phyloP scores from a whole-genome alignment of 2,888 invertebrate genomes.

The Mythimna vitellina region DNA sequence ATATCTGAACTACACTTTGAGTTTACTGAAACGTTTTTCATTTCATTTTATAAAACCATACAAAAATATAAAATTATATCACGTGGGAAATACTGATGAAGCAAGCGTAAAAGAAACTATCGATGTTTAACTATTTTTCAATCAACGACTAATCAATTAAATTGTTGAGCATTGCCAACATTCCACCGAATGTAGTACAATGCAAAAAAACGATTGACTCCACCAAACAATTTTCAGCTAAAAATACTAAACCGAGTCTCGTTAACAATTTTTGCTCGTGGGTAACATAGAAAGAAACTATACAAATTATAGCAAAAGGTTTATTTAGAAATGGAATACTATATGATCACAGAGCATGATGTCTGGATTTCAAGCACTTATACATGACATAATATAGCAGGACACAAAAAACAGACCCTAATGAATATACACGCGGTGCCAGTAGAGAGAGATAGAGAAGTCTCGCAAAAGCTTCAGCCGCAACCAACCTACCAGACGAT shows the following conservation, averaged over 20 bases:
- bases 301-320: not conserved
- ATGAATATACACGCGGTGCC: too few relatives aligned
- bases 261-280: not conserved
- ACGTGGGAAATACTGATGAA: not conserved
- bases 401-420: too few relatives aligned
- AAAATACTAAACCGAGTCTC: constrained; percentile 33
- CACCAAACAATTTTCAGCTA: constrained; percentile 28
- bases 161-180: not conserved
- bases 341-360: not conserved
- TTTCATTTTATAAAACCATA: too few relatives aligned
- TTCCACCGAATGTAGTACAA: constrained; percentile 19
- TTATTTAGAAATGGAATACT: not conserved
- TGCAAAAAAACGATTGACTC: constrained; percentile 14
- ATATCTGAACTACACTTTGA: too few relatives aligned
- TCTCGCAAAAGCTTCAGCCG: too few relatives aligned
- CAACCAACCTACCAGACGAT: too few relatives aligned
- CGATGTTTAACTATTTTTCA: not conserved
- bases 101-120: not conserved
- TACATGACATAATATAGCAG: too few relatives aligned
- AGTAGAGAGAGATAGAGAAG: too few relatives aligned
- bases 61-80: too few relatives aligned
- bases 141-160: constrained; percentile 10
- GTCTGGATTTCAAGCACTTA: too few relatives aligned
- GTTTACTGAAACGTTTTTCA: too few relatives aligned
- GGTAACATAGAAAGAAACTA: not conserved